phyloP scores from a whole-genome alignment of 2,888 invertebrate species.

The Liopterus haemorrhoidalis region DNA sequence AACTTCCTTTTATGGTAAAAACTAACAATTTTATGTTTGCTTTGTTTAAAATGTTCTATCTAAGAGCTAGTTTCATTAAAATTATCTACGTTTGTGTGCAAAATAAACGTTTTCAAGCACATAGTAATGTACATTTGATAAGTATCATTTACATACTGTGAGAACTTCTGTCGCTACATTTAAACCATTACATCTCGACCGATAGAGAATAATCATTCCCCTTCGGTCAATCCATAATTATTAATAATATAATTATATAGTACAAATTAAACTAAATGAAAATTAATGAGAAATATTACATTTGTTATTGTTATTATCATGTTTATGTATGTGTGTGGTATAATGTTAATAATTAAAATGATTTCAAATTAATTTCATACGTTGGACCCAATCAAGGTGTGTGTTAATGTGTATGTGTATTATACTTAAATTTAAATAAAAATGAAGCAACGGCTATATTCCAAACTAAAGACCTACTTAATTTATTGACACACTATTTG shows the following conservation, averaged over 20 bases:
- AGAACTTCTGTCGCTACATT: no score
- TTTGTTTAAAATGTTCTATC: constrained; percentile 25
- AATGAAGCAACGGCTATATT: no score
- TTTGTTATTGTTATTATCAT: background rate
- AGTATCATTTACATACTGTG: no score
- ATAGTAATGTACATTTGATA: constrained; percentile 26
- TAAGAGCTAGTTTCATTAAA: constrained; percentile 30
- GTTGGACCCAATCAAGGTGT: constrained; percentile 24
- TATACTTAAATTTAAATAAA: no score
- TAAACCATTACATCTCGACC: no score
- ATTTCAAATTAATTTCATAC: constrained; percentile 18
- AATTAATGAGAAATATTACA: background rate
- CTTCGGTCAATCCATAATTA: no score
- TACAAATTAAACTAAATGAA: no score
- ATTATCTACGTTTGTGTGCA: constrained; percentile 34
- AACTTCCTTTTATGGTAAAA: no score
- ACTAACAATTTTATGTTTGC: constrained; percentile 17
- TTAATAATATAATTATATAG: no score
- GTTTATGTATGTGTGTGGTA: constrained; percentile 1
- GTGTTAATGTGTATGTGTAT: constrained; percentile 10
- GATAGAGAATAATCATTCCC: no score
- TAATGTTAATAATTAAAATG: constrained; percentile 1
- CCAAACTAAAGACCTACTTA: no score
- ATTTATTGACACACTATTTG: no score
- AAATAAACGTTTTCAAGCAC: constrained; percentile 34